These are phyloP conservation scores for Ips typographus DNA, from an alignment of 1,140 invertebrate species.

Conservation along the genomic window DNA sequence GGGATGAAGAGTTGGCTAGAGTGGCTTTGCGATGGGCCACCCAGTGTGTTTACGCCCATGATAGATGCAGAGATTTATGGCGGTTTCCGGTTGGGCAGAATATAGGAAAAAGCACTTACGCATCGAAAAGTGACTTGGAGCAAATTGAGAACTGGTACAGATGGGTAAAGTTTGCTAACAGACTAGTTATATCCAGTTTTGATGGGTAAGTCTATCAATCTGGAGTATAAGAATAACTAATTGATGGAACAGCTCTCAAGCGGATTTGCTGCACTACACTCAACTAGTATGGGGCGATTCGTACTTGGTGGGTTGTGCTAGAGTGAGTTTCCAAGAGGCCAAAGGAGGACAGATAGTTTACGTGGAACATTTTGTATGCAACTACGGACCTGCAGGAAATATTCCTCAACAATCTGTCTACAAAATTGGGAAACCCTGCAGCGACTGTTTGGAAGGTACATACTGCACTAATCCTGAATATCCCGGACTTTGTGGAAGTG, in stretches of 20 bases:
- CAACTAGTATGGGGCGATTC: conserved; percentile 56
- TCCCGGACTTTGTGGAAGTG: conserved; percentile 40
- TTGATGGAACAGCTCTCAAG: neutral
- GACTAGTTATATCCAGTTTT: conserved; percentile 17
- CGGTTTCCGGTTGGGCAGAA: conserved; percentile 51
- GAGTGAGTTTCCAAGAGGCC: conserved; percentile 41
- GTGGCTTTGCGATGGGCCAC: conserved; percentile 64
- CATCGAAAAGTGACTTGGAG: conserved; percentile 41
- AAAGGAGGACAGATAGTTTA: conserved; percentile 35
- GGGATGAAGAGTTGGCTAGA: conserved; percentile 63
- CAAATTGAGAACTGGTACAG: conserved; percentile 48
- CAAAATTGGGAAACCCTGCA: conserved; percentile 42
- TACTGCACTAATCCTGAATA: conserved; percentile 41
- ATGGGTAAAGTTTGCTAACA: conserved; percentile 33
- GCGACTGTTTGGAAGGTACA: conserved; percentile 42
- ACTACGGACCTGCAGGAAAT: conserved; percentile 55
- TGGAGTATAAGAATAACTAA: neutral
- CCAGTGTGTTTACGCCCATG: conserved; percentile 61
- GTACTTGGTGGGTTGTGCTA: conserved; percentile 46
- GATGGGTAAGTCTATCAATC: conserved; percentile 2
- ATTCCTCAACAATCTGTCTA: conserved; percentile 45
- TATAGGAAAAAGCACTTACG: conserved; percentile 42
- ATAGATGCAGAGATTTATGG: conserved; percentile 56
- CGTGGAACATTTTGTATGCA: conserved; percentile 50
- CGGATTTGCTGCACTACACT: conserved; percentile 47